phyloP scores from a whole-genome alignment of 1,140 invertebrate genomes.

The Physella acuta region DNA sequence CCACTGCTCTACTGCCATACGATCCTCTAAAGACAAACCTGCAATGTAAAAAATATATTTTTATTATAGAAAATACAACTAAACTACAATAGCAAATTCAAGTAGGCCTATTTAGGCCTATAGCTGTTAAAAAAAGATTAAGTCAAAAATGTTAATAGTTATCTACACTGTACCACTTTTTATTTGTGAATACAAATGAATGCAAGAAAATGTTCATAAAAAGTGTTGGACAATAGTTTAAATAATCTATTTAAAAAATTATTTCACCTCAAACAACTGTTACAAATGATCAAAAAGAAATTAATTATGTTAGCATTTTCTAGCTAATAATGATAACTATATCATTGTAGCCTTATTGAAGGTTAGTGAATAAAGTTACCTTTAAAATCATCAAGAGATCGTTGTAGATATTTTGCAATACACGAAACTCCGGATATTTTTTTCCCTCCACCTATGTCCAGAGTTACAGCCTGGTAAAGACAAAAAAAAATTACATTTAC shows the following conservation, averaged over 20 bases:
- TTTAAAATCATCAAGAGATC: conserved; percentile 1
- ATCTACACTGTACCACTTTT: no score
- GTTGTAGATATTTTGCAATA: conserved; percentile 10
- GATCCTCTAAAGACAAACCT: conserved; percentile 26
- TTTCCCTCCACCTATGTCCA: conserved; percentile 1
- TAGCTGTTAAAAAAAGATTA: not conserved
- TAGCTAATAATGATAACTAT: not conserved
- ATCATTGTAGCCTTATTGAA: not conserved
- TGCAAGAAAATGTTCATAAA: not conserved
- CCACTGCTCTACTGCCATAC: conserved; percentile 33
- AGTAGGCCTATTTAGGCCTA: not conserved
- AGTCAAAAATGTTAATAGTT: not conserved
- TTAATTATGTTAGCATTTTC: not conserved
- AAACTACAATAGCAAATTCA: not conserved
- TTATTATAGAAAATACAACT: not conserved
- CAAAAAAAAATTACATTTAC: no score
- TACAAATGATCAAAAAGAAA: not conserved
- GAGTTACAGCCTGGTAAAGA: not conserved
- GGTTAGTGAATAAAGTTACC: not conserved
- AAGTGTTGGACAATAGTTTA: not conserved
- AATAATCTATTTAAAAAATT: not conserved
- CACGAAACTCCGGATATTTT: conserved; percentile 10
- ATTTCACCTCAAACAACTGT: not conserved
- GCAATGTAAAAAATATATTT: no score
- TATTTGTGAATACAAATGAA: not conserved